phyloP scores from a whole-genome alignment of 2,113 vertebrate species.

The Ammodytes marinus region DNA sequence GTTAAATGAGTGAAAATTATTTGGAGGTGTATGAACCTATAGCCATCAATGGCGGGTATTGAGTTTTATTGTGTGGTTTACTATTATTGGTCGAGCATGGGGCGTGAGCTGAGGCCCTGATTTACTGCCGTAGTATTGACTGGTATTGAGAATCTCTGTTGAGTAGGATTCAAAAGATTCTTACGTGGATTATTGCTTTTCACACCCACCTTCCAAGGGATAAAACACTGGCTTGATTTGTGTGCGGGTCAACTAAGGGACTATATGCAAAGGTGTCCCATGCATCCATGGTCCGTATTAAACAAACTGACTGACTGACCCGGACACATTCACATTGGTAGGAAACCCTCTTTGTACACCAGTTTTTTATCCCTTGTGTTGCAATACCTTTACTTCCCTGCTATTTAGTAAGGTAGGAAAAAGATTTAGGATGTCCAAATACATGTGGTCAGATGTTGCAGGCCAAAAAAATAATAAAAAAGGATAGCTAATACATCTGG shows the following conservation, averaged over 20 bases:
- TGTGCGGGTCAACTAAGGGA: slow-evolving; percentile 10
- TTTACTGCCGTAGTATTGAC: slow-evolving; percentile 65
- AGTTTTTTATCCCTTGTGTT: no score
- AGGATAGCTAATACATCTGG: no score
- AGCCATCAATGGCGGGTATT: slow-evolving; percentile 58
- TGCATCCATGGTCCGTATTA: background rate
- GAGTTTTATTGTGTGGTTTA: slow-evolving; percentile 73
- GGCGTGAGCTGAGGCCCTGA: slow-evolving; percentile 53
- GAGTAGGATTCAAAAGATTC: slow-evolving; percentile 38
- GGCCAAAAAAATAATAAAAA: no score
- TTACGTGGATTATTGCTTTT: slow-evolving; percentile 58
- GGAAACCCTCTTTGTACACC: no score
- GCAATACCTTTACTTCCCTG: no score
- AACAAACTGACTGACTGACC: background rate
- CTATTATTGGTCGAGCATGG: slow-evolving; percentile 69
- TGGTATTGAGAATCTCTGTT: slow-evolving; percentile 32
- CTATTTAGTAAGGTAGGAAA: no score
- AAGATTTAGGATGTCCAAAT: no score
- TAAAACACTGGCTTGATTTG: slow-evolving; percentile 47
- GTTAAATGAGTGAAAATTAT: slow-evolving; percentile 79
- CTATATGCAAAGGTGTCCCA: background rate
- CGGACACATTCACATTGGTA: background rate
- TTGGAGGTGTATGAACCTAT: slow-evolving; percentile 79
- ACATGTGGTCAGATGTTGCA: no score
- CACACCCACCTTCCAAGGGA: slow-evolving; percentile 11